Evolutionary conservation across 2,888 invertebrate genomes (phyloP), one percentile per base, ranked within the genome.

Genomic region (Venusia cambrica): DNA sequence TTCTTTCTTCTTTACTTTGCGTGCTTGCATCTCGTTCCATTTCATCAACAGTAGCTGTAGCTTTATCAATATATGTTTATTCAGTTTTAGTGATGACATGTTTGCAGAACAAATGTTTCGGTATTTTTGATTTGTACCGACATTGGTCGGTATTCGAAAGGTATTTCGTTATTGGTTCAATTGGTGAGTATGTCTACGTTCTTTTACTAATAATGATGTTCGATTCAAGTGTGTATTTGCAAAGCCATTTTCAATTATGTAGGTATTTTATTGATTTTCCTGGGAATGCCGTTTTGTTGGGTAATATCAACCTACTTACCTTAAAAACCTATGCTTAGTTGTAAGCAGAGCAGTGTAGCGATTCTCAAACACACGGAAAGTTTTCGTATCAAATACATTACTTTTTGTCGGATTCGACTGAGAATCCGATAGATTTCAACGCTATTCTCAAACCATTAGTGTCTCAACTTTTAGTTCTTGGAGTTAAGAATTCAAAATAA

Each of bases 51-150:
- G 65, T 59, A 62, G 62, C 61, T 68, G 60, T 54, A 59, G 56
- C 18, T 35, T 39, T 46, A 49, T 48, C 40, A 43, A 45, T 45
- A n/a, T n/a, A 38, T 38, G 48, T 73, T 68, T 73, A 62, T 75
- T 71, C 66, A 70, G 72, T 73, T 62, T 59, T 62, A 61, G 63
- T 68, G 51, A 57, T 68, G 72, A 75, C 62, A 73, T 68, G 63
- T 80, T 79, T 76, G 63, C 40, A 45, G 53, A 65, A 51, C 53
- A 64, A 73, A 77, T 73, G 67, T 61, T 78, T 77, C 67, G 73
- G 72, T 47, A 49, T 78, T 75, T 72, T 66, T 69, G 59, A 64
- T 63, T 63, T 62, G 60, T 68, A 57, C 50, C 54, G 62, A 54
- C 61, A 49, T 74, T 69, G 63, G 54, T 56, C 59, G 65, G 62